Evolutionary conservation across 2,797 vertebrate genomes (phyloP), one percentile per base, ranked within the genome.

Genomic region (Acipenser ruthenus): DNA sequence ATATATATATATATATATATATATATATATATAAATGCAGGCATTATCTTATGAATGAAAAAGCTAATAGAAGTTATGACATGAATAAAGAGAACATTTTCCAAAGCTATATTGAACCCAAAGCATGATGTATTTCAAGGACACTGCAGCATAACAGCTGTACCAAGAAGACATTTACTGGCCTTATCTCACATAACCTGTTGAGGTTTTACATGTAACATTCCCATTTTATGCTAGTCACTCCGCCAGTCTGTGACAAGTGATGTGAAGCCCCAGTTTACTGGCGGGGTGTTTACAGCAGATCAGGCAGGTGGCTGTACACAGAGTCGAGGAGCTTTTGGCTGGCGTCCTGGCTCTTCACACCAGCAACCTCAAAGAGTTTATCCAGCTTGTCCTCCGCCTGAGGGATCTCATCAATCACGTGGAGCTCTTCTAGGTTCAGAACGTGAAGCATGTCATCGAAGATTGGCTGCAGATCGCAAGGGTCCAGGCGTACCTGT

Each of bases 381-480:
- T 85, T 87, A 76, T 97, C 96, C 80, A 99, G 90, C 79, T 92
- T 95, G 84, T 99, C 96, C 79, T 98, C 96, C 0, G 94, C 94
- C 61, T 92, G 90, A 0, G 92, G 88, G 78, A 95, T 96, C 83
- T 93, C 88, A 80, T 98, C 96, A 0, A 99, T 93, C 60, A 90
- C 72, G 0, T 88, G 92, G 71, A 98, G 90, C 84, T 99, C 96
- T 64, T 98, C 95, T 0, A 93, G 95, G 79, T 95, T 96, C 67
- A 99, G 90, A 83, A 99, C 93, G 81, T 96, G 95, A 79, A 98
- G 88, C 94, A 97, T 96, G 82, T 99, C 96, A 0, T 99, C 96
- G 0, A 99, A 99, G 83, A 98, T 94, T 71, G 96, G 96, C 89
- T 98, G 96, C 77, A 99, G 85, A 88, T 98, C 94, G 0, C 94